Conservation (phyloP, 2,797 vertebrate species). For the Mallotus villosus region DNA sequence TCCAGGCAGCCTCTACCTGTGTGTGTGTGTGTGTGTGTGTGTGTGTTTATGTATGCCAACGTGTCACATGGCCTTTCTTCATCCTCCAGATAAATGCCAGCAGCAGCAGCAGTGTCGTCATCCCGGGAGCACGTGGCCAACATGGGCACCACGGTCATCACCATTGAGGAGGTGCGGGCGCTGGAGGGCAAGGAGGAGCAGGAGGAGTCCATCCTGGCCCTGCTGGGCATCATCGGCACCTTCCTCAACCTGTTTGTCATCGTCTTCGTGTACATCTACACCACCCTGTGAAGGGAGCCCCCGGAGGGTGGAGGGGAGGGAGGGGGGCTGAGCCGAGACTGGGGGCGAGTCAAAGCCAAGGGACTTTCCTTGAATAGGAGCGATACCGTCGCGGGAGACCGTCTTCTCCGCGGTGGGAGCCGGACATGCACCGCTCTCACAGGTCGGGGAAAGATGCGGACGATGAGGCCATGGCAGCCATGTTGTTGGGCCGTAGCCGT, state of each 20-base stretch:
- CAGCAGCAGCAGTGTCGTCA: slow-evolving; percentile 67
- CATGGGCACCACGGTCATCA: slow-evolving; percentile 88
- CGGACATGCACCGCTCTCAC: slow-evolving; percentile 37
- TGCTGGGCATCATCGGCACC: slow-evolving; percentile 87
- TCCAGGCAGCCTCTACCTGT: not conserved
- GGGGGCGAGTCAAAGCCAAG: not conserved
- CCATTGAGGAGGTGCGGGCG: slow-evolving; percentile 81
- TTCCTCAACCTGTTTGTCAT: slow-evolving; percentile 90
- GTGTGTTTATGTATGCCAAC: slow-evolving; percentile 1
- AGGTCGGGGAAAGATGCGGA: slow-evolving; percentile 29
- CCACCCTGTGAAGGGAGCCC: slow-evolving; percentile 77
- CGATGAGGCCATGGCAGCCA: slow-evolving; percentile 41
- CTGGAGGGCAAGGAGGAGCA: slow-evolving; percentile 89
- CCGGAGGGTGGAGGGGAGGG: too few relatives aligned
- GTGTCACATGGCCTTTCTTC: slow-evolving; percentile 27
- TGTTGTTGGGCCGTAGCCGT: slow-evolving; percentile 32
- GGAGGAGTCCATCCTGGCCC: slow-evolving; percentile 87
- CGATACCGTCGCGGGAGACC: too few relatives aligned
- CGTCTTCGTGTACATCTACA: slow-evolving; percentile 90
- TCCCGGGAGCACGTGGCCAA: slow-evolving; percentile 64
- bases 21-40: not conserved
- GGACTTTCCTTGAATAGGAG: not conserved
- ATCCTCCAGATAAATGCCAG: slow-evolving; percentile 73
- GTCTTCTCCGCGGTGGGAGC: not conserved
- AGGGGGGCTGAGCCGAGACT: not conserved